Base-by-base conservation (phyloP, 30 jellyfish, hydroid and myxozoan genomes). In the Clytia hemisphaerica region DNA sequence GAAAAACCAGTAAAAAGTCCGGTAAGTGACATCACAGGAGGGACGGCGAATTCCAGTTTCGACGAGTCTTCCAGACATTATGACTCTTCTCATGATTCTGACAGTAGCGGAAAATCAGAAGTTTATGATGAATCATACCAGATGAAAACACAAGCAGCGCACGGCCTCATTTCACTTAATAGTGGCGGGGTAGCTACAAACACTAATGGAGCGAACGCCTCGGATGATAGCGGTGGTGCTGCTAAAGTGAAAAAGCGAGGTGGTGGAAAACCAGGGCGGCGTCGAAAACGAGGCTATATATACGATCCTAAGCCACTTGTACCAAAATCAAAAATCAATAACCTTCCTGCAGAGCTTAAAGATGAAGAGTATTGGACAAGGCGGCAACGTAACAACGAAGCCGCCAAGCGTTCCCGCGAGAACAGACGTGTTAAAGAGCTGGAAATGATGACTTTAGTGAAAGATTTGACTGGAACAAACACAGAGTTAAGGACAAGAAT, bases 221-320 rank as follows among this genome's bases (percentile, higher is more conserved):
- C n/a, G n/a, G n/a, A n/a, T n/a, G n/a, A n/a, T n/a, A n/a, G n/a
- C n/a, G n/a, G n/a, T n/a, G n/a, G n/a, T n/a, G n/a, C n/a, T n/a
- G n/a, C n/a, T n/a, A n/a, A n/a, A n/a, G n/a, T n/a, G n/a, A 28
- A 44, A 57, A 57, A 57, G 16, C 70, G 70, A 57, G 70, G 70
- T 7, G 70, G 70, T 6, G 70, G 70, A 1, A 57, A 57, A 57
- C 25, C 30, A 22, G 70, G 70, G 5, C 70, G 70, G 5, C 36
- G 42, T 6, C 26, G 70, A 21, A 57, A 57, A 57, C 5, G 70
- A 57, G 70, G 70, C 15, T 57, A 57, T 57, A 57, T 57, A 57
- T 57, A 57, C 70, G 70, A 57, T 21, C 70, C 70, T n/a, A 57
- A 57, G 30, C 70, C 70, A 22, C 16, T 57, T 22, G 70, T 57